Evolutionary conservation across 2,888 invertebrate genomes (phyloP).

Genomic region (Drosophila mayaguana): DNA sequence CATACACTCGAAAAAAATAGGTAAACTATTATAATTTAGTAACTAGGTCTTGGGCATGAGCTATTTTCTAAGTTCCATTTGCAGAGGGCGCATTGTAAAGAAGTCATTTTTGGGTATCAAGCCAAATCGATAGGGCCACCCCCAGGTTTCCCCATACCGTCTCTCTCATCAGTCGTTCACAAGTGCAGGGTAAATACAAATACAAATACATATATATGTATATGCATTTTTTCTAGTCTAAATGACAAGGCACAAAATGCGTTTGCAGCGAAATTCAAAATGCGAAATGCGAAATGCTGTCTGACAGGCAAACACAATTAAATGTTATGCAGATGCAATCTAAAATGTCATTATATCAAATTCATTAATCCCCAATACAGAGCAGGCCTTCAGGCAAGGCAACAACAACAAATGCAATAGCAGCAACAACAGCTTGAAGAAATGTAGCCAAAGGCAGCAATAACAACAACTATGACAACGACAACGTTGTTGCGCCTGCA

Average conservation of each 20-base stretch:
- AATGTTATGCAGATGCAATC: conserved; percentile 84
- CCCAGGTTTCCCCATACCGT: not conserved
- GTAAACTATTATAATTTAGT: not conserved
- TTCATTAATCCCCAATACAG: conserved; percentile 81
- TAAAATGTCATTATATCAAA: conserved; percentile 83
- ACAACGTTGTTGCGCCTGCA: conserved; percentile 64
- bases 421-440: conserved; percentile 49
- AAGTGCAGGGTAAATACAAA: not conserved
- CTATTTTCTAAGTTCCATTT: conserved; percentile 38
- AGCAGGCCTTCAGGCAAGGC: conserved; percentile 38
- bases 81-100: conserved; percentile 57
- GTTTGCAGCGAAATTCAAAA: conserved; percentile 50
- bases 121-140: conserved; percentile 52
- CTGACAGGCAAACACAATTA: conserved; percentile 81
- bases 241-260: conserved; percentile 80
- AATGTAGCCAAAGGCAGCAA: conserved; percentile 67
- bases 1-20: conserved; percentile 24
- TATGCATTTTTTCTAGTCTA: conserved; percentile 46
- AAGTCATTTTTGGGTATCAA: conserved; percentile 33
- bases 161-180: not conserved
- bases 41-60: conserved; percentile 21
- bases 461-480: conserved; percentile 47
- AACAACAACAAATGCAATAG: conserved; percentile 20
- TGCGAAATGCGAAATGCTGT: conserved; percentile 34
- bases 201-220: not conserved